Conservation (phyloP, 37 sponge, comb jelly and placozoan species). For the Halichondria panicea region DNA sequence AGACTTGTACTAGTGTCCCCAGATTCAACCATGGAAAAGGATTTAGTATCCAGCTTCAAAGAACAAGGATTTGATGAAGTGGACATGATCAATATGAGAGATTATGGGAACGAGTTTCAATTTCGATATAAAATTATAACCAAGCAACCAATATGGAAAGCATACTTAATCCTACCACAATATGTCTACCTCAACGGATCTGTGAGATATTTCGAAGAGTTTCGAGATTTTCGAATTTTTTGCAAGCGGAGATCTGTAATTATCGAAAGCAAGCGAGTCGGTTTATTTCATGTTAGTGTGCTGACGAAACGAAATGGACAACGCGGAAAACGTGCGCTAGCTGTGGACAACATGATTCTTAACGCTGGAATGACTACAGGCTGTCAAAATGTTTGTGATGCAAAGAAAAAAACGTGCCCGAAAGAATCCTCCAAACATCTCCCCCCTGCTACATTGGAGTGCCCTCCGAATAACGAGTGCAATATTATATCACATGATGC, state of each 20-base stretch:
- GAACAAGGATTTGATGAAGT: neutral
- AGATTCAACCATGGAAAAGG: neutral
- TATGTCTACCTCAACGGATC: neutral
- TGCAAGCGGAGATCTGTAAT: neutral
- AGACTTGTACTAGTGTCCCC: no score
- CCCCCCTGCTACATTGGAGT: neutral
- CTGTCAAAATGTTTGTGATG: neutral
- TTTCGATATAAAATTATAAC: neutral
- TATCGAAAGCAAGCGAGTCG: neutral
- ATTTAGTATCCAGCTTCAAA: neutral
- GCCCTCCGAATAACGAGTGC: slow-evolving; percentile 10
- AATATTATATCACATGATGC: slow-evolving; percentile 9
- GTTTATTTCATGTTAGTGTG: slow-evolving; percentile 7
- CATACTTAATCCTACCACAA: neutral
- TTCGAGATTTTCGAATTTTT: neutral
- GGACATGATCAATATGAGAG: no score
- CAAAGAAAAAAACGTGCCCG: neutral
- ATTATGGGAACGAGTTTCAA: neutral
- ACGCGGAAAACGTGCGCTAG: neutral
- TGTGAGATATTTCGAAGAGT: neutral
- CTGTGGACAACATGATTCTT: neutral
- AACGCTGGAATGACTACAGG: neutral
- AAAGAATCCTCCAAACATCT: neutral
- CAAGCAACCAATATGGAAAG: neutral
- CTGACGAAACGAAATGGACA: neutral